A percentile compares a stretch with the other conserved stretches of the same genome.
Conservation (phyloP, 2,797 vertebrate species). For the Poecilia picta region DNA sequence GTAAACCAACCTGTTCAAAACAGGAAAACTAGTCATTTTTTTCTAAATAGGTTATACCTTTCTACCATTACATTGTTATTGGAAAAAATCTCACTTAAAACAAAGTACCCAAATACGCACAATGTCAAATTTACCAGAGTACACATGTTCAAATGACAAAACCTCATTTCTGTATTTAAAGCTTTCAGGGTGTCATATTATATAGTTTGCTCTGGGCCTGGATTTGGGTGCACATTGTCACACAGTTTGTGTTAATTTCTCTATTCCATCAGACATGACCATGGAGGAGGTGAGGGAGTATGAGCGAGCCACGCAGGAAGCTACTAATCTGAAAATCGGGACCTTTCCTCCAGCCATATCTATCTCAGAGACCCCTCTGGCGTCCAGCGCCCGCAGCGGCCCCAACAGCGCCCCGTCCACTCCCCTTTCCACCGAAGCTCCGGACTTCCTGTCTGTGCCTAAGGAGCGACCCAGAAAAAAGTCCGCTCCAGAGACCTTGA, state of each 20-base stretch:
- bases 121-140: too few species aligned
- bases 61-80: too few species aligned
- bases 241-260: conserved; percentile 1
- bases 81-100: too few species aligned
- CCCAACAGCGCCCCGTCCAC: conserved; percentile 96
- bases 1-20: neutral
- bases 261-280: conserved; percentile 82
- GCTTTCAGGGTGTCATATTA: neutral
- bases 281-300: conserved; percentile 89
- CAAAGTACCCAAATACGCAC: too few species aligned
- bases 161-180: too few species aligned
- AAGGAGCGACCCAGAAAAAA: conserved; percentile 97
- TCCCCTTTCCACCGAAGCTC: conserved; percentile 95
- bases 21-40: neutral
- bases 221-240: too few species aligned
- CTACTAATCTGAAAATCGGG: conserved; percentile 88
- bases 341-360: conserved; percentile 92
- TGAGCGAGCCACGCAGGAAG: conserved; percentile 85
- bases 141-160: too few species aligned
- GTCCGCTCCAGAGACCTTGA: conserved; percentile 96
- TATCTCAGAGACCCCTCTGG: conserved; percentile 91
- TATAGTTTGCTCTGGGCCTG: too few species aligned
- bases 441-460: conserved; percentile 93
- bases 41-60: neutral
- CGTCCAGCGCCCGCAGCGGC: conserved; percentile 86